These are phyloP conservation scores for Atrina japonica DNA, from an alignment of 2,888 invertebrate species.

Conservation along the genomic window DNA sequence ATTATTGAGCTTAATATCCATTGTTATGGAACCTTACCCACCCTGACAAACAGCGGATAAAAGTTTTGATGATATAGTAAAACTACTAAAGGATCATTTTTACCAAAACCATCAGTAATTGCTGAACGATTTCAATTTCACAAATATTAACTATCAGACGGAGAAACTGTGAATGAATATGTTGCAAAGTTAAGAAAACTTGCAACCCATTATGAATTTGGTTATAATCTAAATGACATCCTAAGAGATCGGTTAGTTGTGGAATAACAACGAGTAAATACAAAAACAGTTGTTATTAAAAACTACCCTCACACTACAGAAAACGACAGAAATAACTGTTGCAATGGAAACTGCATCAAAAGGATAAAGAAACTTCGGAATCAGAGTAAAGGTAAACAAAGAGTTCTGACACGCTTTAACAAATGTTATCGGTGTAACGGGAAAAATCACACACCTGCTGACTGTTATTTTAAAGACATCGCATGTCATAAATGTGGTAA, in stretches of 20 bases:
- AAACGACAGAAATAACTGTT: not conserved
- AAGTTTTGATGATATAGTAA: not conserved
- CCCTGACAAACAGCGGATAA: slow-evolving; percentile 12
- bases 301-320: slow-evolving; percentile 1
- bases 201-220: not conserved
- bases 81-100: slow-evolving; percentile 10
- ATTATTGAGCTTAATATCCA: slow-evolving; percentile 17
- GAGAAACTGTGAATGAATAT: not conserved
- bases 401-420: not conserved
- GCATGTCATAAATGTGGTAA: not conserved
- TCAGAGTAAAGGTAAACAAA: not conserved
- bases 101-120: slow-evolving; percentile 9
- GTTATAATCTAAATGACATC: not conserved
- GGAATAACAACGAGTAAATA: slow-evolving; percentile 1
- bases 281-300: not conserved
- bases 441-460: slow-evolving; percentile 2
- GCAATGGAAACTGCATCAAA: slow-evolving; percentile 7
- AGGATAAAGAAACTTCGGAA: not conserved
- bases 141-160: not conserved
- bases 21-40: slow-evolving; percentile 8
- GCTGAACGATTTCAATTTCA: slow-evolving; percentile 2
- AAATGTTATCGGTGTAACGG: slow-evolving; percentile 5
- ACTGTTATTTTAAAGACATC: not conserved
- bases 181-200: slow-evolving; percentile 3
- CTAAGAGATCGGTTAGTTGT: not conserved